A percentile compares a stretch with the other conserved stretches of the same genome.
Evolutionary conservation across 2,888 invertebrate genomes (phyloP).

Genomic region (Prenolepis imparis): DNA sequence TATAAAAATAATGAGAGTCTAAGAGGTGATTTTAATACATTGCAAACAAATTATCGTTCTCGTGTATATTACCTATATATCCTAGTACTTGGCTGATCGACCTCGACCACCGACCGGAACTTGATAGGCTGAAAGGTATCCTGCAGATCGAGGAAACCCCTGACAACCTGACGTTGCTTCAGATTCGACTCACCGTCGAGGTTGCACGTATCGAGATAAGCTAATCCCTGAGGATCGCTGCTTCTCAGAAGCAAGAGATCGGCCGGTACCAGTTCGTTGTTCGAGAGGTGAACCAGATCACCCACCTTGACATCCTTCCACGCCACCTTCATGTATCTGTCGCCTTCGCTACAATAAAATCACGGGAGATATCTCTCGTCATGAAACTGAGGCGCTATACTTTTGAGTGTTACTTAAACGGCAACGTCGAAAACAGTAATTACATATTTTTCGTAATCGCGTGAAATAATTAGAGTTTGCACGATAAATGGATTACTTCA

Average conservation of each 20-base stretch:
- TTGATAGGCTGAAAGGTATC: slow-evolving; percentile 92
- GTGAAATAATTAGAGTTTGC: background rate
- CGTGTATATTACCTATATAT: slow-evolving; percentile 90
- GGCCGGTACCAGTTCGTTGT: slow-evolving; percentile 98
- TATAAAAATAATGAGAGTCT: background rate
- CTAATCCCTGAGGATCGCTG: slow-evolving; percentile 95
- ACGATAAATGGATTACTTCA: slow-evolving; percentile 2
- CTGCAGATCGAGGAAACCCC: slow-evolving; percentile 92
- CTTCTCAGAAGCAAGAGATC: slow-evolving; percentile 96
- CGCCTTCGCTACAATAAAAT: slow-evolving; percentile 89
- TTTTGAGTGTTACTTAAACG: background rate
- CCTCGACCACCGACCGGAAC: slow-evolving; percentile 95
- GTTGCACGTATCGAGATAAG: slow-evolving; percentile 98
- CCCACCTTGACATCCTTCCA: slow-evolving; percentile 98
- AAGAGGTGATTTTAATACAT: background rate
- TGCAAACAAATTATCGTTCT: background rate
- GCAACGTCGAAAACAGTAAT: background rate
- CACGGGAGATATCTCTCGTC: slow-evolving; percentile 30
- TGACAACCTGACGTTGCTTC: slow-evolving; percentile 95
- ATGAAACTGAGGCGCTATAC: background rate
- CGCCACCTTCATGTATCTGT: slow-evolving; percentile 93
- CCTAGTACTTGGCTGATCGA: slow-evolving; percentile 97
- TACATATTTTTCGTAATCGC: background rate
- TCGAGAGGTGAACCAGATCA: slow-evolving; percentile 97
- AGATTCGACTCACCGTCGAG: slow-evolving; percentile 98